phyloP scores from a whole-genome alignment of 2,888 invertebrate species.

The Nemotelus pantherinus region DNA sequence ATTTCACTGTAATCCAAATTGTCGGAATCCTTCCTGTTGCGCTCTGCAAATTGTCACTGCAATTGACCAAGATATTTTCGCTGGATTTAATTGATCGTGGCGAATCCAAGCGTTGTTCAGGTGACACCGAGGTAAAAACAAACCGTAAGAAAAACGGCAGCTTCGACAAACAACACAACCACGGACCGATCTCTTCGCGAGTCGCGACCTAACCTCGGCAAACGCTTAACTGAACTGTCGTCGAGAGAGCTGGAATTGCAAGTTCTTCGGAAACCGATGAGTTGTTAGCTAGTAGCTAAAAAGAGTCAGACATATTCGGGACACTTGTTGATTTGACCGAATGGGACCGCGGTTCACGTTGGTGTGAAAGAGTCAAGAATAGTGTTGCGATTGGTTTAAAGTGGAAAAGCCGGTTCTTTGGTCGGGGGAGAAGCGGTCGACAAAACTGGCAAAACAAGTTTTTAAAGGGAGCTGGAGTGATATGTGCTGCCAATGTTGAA shows the following conservation, averaged over 20 bases:
- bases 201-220: neutral
- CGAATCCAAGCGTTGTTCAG: conserved; percentile 1
- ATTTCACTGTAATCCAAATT: conserved; percentile 37
- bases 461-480: neutral
- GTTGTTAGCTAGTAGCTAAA: neutral
- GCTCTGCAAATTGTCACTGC: neutral
- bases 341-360: neutral
- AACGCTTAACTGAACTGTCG: conserved; percentile 27
- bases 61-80: neutral
- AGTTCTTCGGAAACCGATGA: neutral
- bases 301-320: neutral
- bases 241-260: conserved; percentile 1
- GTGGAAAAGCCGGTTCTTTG: conserved; percentile 16
- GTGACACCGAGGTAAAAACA: conserved; percentile 22
- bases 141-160: conserved; percentile 4
- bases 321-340: conserved; percentile 38
- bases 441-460: conserved; percentile 20
- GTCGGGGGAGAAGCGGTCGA: neutral
- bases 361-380: neutral
- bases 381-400: neutral
- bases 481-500: neutral
- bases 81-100: neutral
- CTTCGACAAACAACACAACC: neutral
- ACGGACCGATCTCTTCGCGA: neutral
- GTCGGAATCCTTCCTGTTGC: neutral